phyloP scores from a whole-genome alignment of 2,113 vertebrate species.

The Pampusana beccarii region DNA sequence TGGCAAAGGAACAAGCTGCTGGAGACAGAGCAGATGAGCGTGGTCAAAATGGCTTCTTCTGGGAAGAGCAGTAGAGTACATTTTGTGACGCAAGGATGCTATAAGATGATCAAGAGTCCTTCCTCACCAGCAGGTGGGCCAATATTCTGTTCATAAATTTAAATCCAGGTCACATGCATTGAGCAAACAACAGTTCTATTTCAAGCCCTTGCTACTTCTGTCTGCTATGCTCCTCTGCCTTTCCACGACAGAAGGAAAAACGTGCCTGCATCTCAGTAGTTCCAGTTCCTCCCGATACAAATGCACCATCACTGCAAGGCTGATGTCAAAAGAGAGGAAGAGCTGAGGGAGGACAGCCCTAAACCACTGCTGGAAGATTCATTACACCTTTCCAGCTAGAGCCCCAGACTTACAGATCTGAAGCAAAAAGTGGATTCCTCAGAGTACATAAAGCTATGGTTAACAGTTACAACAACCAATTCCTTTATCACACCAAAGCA shows the following conservation, averaged over 20 bases:
- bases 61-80: not conserved
- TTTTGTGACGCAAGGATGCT: not conserved
- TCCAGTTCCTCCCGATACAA: not conserved
- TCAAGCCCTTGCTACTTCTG: not conserved
- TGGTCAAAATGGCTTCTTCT: not conserved
- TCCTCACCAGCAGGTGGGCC: not conserved
- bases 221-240: not conserved
- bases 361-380: not conserved
- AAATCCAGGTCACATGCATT: not conserved
- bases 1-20: not conserved
- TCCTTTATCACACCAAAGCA: too few species aligned
- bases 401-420: too few species aligned
- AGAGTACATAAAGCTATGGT: too few species aligned
- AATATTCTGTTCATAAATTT: not conserved
- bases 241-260: not conserved
- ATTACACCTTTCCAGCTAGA: too few species aligned
- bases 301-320: not conserved
- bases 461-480: too few species aligned
- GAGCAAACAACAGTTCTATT: not conserved
- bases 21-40: not conserved
- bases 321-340: not conserved
- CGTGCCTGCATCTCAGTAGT: not conserved
- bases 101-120: not conserved
- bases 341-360: not conserved
- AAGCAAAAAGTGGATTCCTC: too few species aligned